phyloP scores from a whole-genome alignment of 2,888 invertebrate species.

The Lasioglossum oenotherae region DNA sequence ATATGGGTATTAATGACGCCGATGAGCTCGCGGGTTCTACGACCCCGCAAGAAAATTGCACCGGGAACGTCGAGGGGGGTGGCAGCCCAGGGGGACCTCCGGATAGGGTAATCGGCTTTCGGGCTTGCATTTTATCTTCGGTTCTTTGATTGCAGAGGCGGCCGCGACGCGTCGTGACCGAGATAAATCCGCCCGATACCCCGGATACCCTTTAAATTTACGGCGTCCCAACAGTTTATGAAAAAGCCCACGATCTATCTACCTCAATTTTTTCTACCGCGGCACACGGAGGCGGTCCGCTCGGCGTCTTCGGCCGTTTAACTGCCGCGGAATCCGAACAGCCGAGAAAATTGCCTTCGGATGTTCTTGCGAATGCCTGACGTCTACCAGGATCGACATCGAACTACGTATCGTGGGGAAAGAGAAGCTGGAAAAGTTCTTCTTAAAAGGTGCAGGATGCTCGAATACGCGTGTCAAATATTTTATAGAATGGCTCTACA shows the following conservation, averaged over 20 bases:
- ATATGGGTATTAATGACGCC: constrained; percentile 65
- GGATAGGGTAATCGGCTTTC: constrained; percentile 65
- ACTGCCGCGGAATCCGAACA: neutral
- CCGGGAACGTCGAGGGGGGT: constrained; percentile 19
- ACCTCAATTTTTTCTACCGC: constrained; percentile 7
- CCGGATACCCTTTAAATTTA: constrained; percentile 32
- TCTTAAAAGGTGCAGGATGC: too few species aligned
- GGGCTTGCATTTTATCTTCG: constrained; percentile 60
- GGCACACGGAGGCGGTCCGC: neutral
- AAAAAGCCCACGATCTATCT: neutral
- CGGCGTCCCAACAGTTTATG: constrained; percentile 35
- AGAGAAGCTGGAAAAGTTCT: neutral
- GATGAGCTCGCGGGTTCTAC: constrained; percentile 33
- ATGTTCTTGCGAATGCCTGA: neutral
- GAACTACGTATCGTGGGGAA: neutral
- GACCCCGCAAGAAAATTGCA: constrained; percentile 57
- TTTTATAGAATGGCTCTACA: too few species aligned
- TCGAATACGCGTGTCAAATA: too few species aligned
- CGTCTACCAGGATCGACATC: neutral
- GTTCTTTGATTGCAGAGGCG: constrained; percentile 57
- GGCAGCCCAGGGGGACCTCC: neutral
- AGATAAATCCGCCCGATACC: constrained; percentile 60
- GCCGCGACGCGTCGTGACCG: constrained; percentile 45
- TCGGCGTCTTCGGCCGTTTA: neutral
- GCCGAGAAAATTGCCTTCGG: neutral